Conservation (phyloP, 2,797 vertebrate genomes). For the Avahi laniger region DNA sequence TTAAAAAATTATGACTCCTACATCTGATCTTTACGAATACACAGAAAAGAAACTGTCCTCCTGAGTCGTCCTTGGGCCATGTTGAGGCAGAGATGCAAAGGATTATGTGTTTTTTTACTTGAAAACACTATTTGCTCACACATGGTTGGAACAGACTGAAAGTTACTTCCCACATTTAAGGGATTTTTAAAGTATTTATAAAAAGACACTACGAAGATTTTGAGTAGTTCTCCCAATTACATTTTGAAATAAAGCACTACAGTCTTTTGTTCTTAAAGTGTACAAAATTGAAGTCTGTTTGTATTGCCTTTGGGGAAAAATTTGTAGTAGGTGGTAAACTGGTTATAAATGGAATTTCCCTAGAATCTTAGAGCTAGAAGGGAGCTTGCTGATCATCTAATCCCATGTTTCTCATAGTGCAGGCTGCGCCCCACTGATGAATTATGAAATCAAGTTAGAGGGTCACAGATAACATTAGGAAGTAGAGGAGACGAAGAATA, state of each 20-base stretch:
- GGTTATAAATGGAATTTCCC: slow-evolving; percentile 22
- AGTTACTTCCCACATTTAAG: background rate
- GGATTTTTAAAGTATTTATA: slow-evolving; percentile 45
- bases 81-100: slow-evolving; percentile 3
- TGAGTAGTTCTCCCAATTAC: background rate
- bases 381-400: background rate
- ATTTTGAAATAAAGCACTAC: slow-evolving; percentile 18
- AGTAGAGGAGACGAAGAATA: background rate
- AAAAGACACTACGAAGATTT: background rate
- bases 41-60: slow-evolving; percentile 67
- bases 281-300: slow-evolving; percentile 21
- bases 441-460: background rate
- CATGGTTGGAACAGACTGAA: background rate
- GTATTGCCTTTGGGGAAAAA: background rate
- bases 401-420: background rate
- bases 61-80: slow-evolving; percentile 46
- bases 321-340: slow-evolving; percentile 13
- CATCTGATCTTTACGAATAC: slow-evolving; percentile 74
- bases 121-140: background rate
- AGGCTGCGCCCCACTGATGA: background rate
- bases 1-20: slow-evolving; percentile 81
- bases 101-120: background rate
- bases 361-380: slow-evolving; percentile 8
- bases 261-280: background rate
- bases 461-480: background rate